A percentile compares a stretch with the other conserved stretches of the same genome.
Conservation (phyloP, 2,797 vertebrate genomes). For the Labroides dimidiatus region DNA sequence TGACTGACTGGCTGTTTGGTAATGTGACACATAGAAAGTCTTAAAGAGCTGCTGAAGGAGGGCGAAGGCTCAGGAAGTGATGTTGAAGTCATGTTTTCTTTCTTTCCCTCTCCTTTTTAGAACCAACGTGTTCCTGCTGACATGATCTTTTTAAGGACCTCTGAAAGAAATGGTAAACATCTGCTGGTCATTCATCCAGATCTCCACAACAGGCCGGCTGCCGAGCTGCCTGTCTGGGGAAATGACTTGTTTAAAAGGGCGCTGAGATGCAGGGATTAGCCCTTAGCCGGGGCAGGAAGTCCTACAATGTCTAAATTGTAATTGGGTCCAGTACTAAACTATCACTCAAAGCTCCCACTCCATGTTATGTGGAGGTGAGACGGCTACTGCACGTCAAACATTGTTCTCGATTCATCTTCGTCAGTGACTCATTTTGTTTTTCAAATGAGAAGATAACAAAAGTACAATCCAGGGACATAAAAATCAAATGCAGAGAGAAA, state of each 20-base stretch:
- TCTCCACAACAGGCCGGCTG: conserved; percentile 63
- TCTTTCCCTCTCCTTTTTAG: conserved; percentile 80
- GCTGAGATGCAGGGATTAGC: conserved; percentile 79
- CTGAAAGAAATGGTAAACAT: conserved; percentile 99
- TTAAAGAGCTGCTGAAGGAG: conserved; percentile 30
- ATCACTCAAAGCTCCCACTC: conserved; percentile 35
- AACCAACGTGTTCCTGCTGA: conserved; percentile 98
- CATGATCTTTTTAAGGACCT: conserved; percentile 99
- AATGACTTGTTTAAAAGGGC: conserved; percentile 76
- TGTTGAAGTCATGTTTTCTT: conserved; percentile 63
- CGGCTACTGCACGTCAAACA: conserved; percentile 17
- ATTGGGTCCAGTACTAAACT: conserved; percentile 61
- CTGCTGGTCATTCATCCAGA: conserved; percentile 86
- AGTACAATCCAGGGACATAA: conserved; percentile 65
- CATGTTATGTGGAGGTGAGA: conserved; percentile 13
- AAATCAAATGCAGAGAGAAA: conserved; percentile 74
- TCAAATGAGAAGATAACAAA: conserved; percentile 79
- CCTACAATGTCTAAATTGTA: conserved; percentile 66
- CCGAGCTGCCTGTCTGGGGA: conserved; percentile 55
- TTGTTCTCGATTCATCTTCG: conserved; percentile 30
- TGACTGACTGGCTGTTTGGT: conserved; percentile 63
- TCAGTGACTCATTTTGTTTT: conserved; percentile 73
- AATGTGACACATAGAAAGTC: conserved; percentile 70
- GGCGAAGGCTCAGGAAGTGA: conserved; percentile 53
- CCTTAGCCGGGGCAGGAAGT: conserved; percentile 73